phyloP scores from a whole-genome alignment of 2,797 vertebrate genomes.

The Lutjanus campechanus region DNA sequence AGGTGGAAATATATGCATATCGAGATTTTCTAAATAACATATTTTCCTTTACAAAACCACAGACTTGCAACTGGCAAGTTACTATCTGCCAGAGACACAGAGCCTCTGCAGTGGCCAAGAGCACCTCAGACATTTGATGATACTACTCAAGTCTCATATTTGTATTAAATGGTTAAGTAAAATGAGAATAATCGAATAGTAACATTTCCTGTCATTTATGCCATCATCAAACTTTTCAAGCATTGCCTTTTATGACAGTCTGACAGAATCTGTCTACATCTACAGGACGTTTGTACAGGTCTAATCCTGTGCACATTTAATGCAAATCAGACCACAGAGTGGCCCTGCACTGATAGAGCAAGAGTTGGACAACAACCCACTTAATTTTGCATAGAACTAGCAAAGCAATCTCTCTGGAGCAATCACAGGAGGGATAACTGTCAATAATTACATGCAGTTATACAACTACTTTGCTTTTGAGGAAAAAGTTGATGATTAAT shows the following conservation, averaged over 20 bases:
- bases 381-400: neutral
- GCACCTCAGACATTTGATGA: neutral
- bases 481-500: constrained; percentile 18
- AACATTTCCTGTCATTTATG: neutral
- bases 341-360: neutral
- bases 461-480: neutral
- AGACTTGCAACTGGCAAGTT: neutral
- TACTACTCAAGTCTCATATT: neutral
- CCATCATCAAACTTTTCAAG: neutral
- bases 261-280: neutral
- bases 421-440: constrained; percentile 4
- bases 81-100: neutral
- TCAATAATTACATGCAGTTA: constrained; percentile 18
- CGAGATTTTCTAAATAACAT: neutral
- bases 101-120: neutral
- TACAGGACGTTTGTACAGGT: neutral
- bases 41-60: neutral
- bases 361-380: neutral
- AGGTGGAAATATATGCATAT: neutral
- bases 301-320: neutral
- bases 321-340: neutral
- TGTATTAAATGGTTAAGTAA: neutral
- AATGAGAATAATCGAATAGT: neutral
- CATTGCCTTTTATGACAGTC: neutral
- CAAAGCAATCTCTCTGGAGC: neutral